Percentiles rank a stretch among this genome's conserved stretches.
phyloP scores from a whole-genome alignment of 2,888 invertebrate species.

The Leptinotarsa peninsularis region DNA sequence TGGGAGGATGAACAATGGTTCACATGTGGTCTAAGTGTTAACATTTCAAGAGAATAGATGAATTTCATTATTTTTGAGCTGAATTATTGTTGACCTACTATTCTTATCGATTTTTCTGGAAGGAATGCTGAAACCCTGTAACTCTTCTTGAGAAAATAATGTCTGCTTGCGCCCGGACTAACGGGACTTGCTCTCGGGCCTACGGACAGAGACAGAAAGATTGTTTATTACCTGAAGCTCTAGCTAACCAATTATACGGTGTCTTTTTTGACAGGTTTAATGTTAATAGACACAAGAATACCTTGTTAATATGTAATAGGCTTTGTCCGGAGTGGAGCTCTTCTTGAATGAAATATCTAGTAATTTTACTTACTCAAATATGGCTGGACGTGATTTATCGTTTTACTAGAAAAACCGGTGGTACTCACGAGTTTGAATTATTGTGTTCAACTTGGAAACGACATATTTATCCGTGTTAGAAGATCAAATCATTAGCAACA shows the following conservation, averaged over 20 bases:
- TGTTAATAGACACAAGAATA: slow-evolving; percentile 67
- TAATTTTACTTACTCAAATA: slow-evolving; percentile 39
- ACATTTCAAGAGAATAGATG: too few species aligned
- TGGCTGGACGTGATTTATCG: slow-evolving; percentile 31
- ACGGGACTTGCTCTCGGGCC: slow-evolving; percentile 29
- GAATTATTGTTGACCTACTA: too few species aligned
- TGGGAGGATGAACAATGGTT: too few species aligned
- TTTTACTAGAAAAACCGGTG: slow-evolving; percentile 1
- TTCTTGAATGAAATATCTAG: slow-evolving; percentile 55
- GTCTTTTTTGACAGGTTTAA: slow-evolving; percentile 67
- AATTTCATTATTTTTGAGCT: too few species aligned
- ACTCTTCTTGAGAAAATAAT: not conserved
- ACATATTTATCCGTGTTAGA: not conserved
- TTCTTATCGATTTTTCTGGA: too few species aligned
- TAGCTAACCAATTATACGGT: slow-evolving; percentile 67
- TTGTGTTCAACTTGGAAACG: not conserved
- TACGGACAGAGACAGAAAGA: slow-evolving; percentile 56
- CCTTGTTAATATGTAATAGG: slow-evolving; percentile 68
- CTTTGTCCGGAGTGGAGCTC: slow-evolving; percentile 59
- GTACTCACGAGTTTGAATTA: slow-evolving; percentile 1
- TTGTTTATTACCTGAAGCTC: slow-evolving; percentile 65
- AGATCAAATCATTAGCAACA: not conserved
- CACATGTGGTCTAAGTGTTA: too few species aligned
- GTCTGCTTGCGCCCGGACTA: slow-evolving; percentile 27
- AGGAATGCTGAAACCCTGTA: not conserved